These are phyloP conservation scores for Tuberolachnus salignus DNA, from an alignment of 2,888 invertebrate genomes.

Conservation along the genomic window DNA sequence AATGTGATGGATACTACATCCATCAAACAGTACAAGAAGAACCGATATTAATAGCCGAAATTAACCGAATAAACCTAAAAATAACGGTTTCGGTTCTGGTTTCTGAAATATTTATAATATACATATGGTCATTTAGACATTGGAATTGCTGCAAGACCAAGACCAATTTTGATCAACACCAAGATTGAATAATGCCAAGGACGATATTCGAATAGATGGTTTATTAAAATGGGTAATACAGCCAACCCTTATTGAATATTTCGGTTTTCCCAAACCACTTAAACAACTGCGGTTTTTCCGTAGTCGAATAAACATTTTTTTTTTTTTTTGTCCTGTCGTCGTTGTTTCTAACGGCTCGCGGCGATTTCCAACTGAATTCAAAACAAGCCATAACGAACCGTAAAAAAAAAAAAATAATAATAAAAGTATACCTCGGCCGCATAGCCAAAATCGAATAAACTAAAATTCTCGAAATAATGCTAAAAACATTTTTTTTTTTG, in stretches of 20 bases:
- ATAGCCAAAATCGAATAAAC: conserved; percentile 14
- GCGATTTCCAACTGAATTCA: conserved; percentile 6
- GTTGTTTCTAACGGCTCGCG: conserved; percentile 1
- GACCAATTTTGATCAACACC: too few species aligned
- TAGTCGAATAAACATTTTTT: neutral
- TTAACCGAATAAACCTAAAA: too few species aligned
- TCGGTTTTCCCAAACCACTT: neutral
- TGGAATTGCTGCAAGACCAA: too few species aligned
- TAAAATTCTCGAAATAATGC: neutral
- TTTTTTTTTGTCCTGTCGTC: neutral
- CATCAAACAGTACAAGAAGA: too few species aligned
- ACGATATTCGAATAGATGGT: neutral
- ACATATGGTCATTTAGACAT: too few species aligned
- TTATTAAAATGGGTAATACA: neutral
- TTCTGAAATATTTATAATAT: too few species aligned
- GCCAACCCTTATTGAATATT: neutral
- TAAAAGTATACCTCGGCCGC: conserved; percentile 2
- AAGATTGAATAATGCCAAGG: neutral
- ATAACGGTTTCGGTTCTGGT: too few species aligned
- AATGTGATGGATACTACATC: too few species aligned
- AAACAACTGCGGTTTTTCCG: neutral
- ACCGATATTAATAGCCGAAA: too few species aligned
- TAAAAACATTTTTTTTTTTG: conserved; percentile 1
- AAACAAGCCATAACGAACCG: conserved; percentile 21
- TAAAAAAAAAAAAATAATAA: neutral